Evolutionary conservation across 2,797 vertebrate genomes (phyloP).

Genomic region (Scarus forsteni): DNA sequence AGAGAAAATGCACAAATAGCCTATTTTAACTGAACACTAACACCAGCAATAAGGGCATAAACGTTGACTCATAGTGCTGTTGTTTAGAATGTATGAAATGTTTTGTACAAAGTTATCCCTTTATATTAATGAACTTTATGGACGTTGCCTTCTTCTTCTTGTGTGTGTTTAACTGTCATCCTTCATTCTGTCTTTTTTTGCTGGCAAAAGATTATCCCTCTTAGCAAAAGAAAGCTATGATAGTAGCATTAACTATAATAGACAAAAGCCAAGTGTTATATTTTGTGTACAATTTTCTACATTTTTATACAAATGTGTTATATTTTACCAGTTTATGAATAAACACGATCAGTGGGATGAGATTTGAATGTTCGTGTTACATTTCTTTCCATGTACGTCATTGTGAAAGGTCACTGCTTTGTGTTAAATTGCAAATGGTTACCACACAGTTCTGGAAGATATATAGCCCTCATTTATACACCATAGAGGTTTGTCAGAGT

Average conservation of each 20-base stretch:
- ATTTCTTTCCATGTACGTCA: constrained; percentile 22
- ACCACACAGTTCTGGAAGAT: background rate
- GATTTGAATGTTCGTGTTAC: constrained; percentile 54
- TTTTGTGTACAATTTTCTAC: constrained; percentile 89
- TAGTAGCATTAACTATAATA: constrained; percentile 86
- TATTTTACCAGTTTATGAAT: constrained; percentile 89
- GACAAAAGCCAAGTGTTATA: constrained; percentile 87
- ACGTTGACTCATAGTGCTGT: constrained; percentile 80
- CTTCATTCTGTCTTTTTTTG: constrained; percentile 86
- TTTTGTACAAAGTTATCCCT: constrained; percentile 79
- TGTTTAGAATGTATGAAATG: constrained; percentile 83
- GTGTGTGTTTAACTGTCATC: constrained; percentile 74
- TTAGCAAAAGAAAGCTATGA: constrained; percentile 82
- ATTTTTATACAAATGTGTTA: constrained; percentile 90
- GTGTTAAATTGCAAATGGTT: constrained; percentile 7
- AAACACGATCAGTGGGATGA: constrained; percentile 84
- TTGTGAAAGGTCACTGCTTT: background rate
- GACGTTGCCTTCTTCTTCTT: constrained; percentile 71
- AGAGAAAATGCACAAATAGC: constrained; percentile 75
- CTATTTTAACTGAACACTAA: constrained; percentile 76
- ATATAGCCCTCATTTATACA: too few species aligned
- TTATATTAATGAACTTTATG: constrained; percentile 80
- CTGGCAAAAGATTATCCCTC: constrained; percentile 88
- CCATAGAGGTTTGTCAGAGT: background rate
- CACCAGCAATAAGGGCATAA: constrained; percentile 69